A percentile compares a stretch with the other conserved stretches of the same genome.
Conservation (phyloP, 1,140 invertebrate species). For the Ceratina australensis region DNA sequence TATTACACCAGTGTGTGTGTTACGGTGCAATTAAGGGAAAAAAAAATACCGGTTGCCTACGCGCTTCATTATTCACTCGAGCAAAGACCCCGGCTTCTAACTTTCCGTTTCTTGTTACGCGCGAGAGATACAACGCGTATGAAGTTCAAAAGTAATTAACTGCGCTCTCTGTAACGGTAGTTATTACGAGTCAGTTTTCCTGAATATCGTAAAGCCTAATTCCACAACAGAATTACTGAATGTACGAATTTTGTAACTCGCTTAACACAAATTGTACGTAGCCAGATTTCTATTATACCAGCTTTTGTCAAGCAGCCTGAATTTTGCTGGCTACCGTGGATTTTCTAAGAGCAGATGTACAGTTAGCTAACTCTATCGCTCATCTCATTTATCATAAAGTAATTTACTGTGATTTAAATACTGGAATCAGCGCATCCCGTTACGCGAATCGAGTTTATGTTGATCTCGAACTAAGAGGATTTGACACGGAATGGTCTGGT, state of each 20-base stretch:
- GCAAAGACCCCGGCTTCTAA: slow-evolving; percentile 22
- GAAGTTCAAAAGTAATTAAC: slow-evolving; percentile 34
- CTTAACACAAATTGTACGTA: no score
- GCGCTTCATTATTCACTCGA: slow-evolving; percentile 24
- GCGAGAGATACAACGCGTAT: slow-evolving; percentile 1
- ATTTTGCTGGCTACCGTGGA: no score
- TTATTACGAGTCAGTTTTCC: not conserved
- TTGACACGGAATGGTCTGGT: slow-evolving; percentile 1
- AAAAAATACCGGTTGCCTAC: slow-evolving; percentile 12
- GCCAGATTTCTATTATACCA: no score
- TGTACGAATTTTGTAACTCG: no score
- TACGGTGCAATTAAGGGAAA: slow-evolving; percentile 26
- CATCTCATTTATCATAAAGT: not conserved
- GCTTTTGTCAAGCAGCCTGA: no score
- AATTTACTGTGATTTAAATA: not conserved
- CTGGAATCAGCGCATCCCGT: not conserved
- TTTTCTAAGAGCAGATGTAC: no score
- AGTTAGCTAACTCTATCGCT: no score
- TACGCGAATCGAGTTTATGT: not conserved
- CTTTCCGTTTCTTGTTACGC: slow-evolving; percentile 16
- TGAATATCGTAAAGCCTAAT: not conserved
- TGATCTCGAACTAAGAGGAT: not conserved
- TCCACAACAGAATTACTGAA: no score
- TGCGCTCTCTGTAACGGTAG: not conserved
- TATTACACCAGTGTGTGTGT: not conserved